phyloP scores from a whole-genome alignment of 2,113 vertebrate genomes.

The Rhabdornis inornatus region DNA sequence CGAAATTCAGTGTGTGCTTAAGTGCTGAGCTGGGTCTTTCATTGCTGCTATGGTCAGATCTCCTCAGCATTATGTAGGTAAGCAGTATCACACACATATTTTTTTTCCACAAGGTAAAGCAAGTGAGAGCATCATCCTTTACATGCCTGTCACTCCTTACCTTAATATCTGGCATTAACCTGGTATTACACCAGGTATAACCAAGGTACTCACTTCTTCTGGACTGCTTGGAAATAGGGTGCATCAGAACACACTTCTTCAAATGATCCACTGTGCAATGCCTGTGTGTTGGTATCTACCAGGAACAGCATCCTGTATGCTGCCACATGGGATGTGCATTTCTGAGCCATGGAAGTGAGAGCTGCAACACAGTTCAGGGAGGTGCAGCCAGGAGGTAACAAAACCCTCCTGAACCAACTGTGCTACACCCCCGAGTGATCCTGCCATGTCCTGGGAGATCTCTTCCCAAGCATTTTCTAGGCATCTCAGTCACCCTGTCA shows the following conservation, averaged over 20 bases:
- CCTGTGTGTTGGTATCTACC: background rate
- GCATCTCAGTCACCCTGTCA: background rate
- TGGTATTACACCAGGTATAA: background rate
- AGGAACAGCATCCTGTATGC: background rate
- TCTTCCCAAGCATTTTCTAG: background rate
- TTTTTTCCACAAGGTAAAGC: background rate
- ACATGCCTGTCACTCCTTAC: background rate
- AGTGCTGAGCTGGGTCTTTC: background rate
- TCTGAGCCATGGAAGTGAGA: background rate
- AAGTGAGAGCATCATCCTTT: background rate
- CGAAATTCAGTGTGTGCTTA: background rate
- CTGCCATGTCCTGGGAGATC: background rate
- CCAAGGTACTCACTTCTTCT: background rate
- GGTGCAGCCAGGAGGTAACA: background rate
- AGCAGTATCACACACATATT: background rate
- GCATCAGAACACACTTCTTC: background rate
- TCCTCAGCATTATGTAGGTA: background rate
- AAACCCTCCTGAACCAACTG: background rate
- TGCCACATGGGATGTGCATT: background rate
- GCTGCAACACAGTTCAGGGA: background rate
- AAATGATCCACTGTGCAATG: background rate
- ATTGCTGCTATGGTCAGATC: background rate
- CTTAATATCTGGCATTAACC: background rate
- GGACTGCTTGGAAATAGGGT: background rate
- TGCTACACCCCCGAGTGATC: background rate